Evolutionary conservation across 2,888 invertebrate genomes (phyloP), one percentile per base, ranked within the genome.

Genomic region (Cheilosia grossa): DNA sequence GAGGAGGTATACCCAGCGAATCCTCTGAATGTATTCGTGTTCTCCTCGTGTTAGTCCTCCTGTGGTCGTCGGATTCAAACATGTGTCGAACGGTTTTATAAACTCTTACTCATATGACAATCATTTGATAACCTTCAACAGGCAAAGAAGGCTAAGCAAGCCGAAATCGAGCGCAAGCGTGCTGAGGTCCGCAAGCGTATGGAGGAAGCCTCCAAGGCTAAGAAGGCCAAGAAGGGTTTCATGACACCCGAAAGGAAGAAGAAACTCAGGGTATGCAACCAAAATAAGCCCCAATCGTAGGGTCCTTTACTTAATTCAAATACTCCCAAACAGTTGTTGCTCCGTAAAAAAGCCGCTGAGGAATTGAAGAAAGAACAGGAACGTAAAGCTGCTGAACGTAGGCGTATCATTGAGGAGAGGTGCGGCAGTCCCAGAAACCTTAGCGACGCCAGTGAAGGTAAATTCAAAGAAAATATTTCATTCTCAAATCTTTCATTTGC

Each of bases 211-310:
- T 98, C 98, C 93, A 97, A 98, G 93, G 98, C 97, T 92, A 99
- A 99, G 94, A 98, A 98, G 94, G 98, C 98, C 92, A 99, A 99
- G 96, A 99, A 99, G 94, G 99, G 99, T 95, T 99, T 99, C 96
- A 98, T 98, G 98, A 98, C 99, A 91, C 98, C 99, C 87, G 99
- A 99, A 94, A 98, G 99, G 94, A 99, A 99, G 97, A 99, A 99
- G 97, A 98, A 99, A 93, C 97, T 99, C 92, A 96, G 99, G 95
- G 98, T 98, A 47, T 13, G 37, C 13, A 19, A 9, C 19, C 17
- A 47, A 9, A 17, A 47, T 3, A 3, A 17, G 0, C 7, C 9
- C 0, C 9, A 47, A 3, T 6, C 7, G 17, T n/a, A 5, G 19
- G 9, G 9, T 19, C 19, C 3, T 47, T 17, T 17, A 47, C 19